Percentiles rank a stretch among this genome's conserved stretches.
Conservation (phyloP, 2,888 invertebrate genomes). For the Mesodorylaimus sp. region DNA sequence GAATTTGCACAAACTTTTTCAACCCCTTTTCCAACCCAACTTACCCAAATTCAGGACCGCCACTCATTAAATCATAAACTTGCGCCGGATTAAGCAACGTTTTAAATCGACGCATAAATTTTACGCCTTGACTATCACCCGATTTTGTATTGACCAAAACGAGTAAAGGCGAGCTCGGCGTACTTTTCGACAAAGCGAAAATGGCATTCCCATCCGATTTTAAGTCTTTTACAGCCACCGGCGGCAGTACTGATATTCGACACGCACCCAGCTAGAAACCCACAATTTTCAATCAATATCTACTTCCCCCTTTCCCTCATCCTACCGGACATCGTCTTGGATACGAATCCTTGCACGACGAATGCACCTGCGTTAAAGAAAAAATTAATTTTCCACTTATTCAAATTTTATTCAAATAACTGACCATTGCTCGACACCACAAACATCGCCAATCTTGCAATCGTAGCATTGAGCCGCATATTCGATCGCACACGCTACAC, state of each 20-base stretch:
- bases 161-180: conserved; percentile 47
- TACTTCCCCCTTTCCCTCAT: too few species aligned
- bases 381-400: too few species aligned
- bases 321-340: conserved; percentile 58
- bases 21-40: conserved; percentile 23
- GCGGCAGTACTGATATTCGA: conserved; percentile 78
- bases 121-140: conserved; percentile 90
- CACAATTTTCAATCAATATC: too few species aligned
- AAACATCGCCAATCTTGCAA: conserved; percentile 87
- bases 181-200: not conserved
- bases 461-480: conserved; percentile 83
- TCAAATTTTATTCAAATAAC: conserved; percentile 14
- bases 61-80: conserved; percentile 83
- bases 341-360: conserved; percentile 37
- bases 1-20: not conserved
- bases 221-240: conserved; percentile 48
- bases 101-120: conserved; percentile 79
- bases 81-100: conserved; percentile 89
- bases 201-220: not conserved
- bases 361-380: conserved; percentile 8
- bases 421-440: conserved; percentile 66
- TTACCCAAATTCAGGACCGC: conserved; percentile 58
- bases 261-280: conserved; percentile 74
- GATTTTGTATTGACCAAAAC: conserved; percentile 96
- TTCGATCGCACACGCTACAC: conserved; percentile 80